Evolutionary conservation across 2,797 vertebrate genomes (phyloP).

Genomic region (Kryptolebias ocellatus): DNA sequence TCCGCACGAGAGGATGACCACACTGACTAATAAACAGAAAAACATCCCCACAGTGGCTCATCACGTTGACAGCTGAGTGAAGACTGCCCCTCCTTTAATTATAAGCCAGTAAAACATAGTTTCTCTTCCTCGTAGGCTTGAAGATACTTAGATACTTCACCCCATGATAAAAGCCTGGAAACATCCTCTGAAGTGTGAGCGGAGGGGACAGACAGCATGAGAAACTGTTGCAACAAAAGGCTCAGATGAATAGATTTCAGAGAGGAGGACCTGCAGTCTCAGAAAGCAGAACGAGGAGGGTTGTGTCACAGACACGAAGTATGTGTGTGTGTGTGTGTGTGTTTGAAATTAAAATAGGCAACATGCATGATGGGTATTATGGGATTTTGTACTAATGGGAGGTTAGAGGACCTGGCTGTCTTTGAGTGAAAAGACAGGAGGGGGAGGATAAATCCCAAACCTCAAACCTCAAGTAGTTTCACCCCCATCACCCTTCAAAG

Average conservation of each 20-base stretch:
- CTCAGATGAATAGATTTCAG: slow-evolving; percentile 48
- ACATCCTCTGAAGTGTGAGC: slow-evolving; percentile 39
- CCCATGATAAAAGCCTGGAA: slow-evolving; percentile 22
- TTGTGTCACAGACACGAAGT: slow-evolving; percentile 6
- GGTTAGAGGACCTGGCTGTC: slow-evolving; percentile 35
- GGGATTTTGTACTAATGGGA: slow-evolving; percentile 49
- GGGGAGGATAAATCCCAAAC: slow-evolving; percentile 12
- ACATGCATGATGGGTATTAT: slow-evolving; percentile 56
- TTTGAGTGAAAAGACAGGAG: slow-evolving; percentile 17
- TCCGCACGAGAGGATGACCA: slow-evolving; percentile 62
- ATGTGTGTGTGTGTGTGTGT: not conserved
- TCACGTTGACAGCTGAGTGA: not conserved
- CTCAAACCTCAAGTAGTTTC: slow-evolving; percentile 25
- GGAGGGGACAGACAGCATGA: slow-evolving; percentile 33
- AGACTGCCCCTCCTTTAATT: not conserved
- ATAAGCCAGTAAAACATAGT: slow-evolving; percentile 1
- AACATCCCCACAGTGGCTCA: not conserved
- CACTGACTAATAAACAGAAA: slow-evolving; percentile 23
- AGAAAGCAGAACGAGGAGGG: slow-evolving; percentile 26
- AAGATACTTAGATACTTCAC: slow-evolving; percentile 20
- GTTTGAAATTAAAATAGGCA: slow-evolving; percentile 47
- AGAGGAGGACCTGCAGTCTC: slow-evolving; percentile 44
- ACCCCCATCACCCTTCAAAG: slow-evolving; percentile 21
- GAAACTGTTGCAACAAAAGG: slow-evolving; percentile 53
- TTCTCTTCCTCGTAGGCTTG: slow-evolving; percentile 9